Percentiles rank a stretch among this genome's conserved stretches.
These are phyloP conservation scores for Minunthozetes semirufus DNA, from an alignment of 2,888 invertebrate genomes.

Conservation along the genomic window DNA sequence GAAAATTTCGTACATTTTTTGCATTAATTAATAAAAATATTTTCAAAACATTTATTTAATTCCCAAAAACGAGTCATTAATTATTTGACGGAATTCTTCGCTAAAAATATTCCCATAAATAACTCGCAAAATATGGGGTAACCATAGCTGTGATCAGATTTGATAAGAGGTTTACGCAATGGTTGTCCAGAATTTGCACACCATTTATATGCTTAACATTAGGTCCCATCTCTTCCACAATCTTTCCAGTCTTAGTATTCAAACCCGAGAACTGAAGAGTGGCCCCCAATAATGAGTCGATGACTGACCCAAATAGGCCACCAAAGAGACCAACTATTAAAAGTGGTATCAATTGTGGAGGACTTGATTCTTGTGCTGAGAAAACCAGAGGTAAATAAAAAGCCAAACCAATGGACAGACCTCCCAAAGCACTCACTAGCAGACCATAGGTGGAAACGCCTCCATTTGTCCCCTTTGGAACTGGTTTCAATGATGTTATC, in stretches of 20 bases:
- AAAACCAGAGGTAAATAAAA: conserved; percentile 63
- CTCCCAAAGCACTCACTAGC: conserved; percentile 59
- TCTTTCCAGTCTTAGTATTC: conserved; percentile 57
- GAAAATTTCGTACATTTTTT: too few species aligned
- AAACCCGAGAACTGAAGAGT: conserved; percentile 75
- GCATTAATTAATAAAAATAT: too few species aligned
- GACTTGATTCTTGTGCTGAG: conserved; percentile 45
- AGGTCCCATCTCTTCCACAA: conserved; percentile 65
- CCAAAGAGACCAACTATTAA: conserved; percentile 63
- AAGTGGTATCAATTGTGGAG: conserved; percentile 64
- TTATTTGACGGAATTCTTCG: too few species aligned
- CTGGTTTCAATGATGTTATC: conserved; percentile 63
- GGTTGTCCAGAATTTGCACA: conserved; percentile 68
- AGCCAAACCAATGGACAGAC: conserved; percentile 62
- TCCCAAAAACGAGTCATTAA: too few species aligned
- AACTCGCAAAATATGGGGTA: conserved; percentile 59
- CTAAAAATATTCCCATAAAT: conserved; percentile 41
- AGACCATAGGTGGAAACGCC: conserved; percentile 62
- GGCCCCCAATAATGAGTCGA: conserved; percentile 78
- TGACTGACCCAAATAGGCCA: conserved; percentile 69
- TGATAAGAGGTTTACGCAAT: conserved; percentile 76
- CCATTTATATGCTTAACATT: conserved; percentile 70
- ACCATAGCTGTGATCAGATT: conserved; percentile 65
- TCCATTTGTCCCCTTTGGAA: conserved; percentile 81
- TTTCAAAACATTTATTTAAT: too few species aligned